Percentiles rank a stretch among this genome's conserved stretches.
Conservation (phyloP, 2,797 vertebrate species). For the Labeo calbasu region DNA sequence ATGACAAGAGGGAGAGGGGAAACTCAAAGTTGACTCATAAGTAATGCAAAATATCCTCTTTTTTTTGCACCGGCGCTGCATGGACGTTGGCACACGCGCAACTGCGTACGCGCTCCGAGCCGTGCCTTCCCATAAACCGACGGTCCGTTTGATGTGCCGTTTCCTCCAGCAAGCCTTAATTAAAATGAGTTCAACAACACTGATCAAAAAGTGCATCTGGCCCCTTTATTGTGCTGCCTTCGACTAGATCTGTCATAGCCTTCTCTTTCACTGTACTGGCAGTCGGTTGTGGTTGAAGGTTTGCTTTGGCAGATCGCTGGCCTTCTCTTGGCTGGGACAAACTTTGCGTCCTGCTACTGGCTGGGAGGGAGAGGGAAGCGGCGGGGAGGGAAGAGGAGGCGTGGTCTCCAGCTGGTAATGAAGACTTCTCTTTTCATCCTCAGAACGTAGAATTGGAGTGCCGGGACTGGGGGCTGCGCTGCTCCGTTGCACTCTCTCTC, state of each 20-base stretch:
- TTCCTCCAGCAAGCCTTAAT: conserved; percentile 70
- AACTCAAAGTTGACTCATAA: conserved; percentile 58
- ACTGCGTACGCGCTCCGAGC: conserved; percentile 53
- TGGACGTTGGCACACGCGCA: conserved; percentile 53
- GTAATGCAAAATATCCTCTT: conserved; percentile 63
- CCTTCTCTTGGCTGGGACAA: conserved; percentile 75
- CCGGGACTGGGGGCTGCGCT: conserved; percentile 79
- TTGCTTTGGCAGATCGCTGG: conserved; percentile 79
- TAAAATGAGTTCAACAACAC: conserved; percentile 66
- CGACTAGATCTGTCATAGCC: conserved; percentile 41
- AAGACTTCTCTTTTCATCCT: conserved; percentile 93
- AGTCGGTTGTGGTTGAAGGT: conserved; percentile 73
- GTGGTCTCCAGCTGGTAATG: conserved; percentile 88
- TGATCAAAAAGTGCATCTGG: conserved; percentile 65
- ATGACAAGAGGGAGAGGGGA: conserved; percentile 40
- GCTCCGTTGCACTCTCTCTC: conserved; percentile 73
- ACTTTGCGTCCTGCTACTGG: conserved; percentile 87
- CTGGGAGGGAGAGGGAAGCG: conserved; percentile 76
- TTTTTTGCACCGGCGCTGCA: conserved; percentile 43
- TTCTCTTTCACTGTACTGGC: conserved; percentile 67
- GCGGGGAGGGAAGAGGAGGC: conserved; percentile 70
- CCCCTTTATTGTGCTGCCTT: conserved; percentile 23
- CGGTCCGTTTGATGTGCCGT: conserved; percentile 71
- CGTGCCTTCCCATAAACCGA: conserved; percentile 43
- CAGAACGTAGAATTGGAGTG: conserved; percentile 87